These are phyloP conservation scores for Pomacea canaliculata DNA, from an alignment of 2,888 invertebrate genomes.

Conservation along the genomic window DNA sequence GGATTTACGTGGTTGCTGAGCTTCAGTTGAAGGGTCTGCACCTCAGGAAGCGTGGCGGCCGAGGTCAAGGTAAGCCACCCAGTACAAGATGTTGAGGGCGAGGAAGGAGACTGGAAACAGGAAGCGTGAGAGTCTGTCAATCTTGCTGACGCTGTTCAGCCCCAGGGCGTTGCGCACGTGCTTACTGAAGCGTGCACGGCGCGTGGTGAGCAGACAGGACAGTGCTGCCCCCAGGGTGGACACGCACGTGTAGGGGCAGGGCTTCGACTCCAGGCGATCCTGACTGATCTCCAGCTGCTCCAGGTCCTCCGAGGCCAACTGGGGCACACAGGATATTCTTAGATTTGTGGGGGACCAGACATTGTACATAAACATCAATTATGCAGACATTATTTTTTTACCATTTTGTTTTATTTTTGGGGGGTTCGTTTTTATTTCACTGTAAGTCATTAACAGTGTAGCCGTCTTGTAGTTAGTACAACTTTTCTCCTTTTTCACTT, in stretches of 20 bases:
- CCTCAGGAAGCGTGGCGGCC: background rate
- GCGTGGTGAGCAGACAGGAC: constrained; percentile 16
- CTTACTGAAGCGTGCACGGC: constrained; percentile 35
- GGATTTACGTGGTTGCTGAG: no score
- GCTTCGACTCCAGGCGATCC: background rate
- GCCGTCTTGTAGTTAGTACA: no score
- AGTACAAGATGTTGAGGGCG: constrained; percentile 88
- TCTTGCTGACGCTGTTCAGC: constrained; percentile 82
- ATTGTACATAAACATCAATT: no score
- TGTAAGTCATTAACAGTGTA: no score
- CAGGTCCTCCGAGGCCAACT: constrained; percentile 8
- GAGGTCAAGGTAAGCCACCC: constrained; percentile 71
- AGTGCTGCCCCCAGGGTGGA: constrained; percentile 1
- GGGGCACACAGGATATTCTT: no score
- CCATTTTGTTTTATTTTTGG: no score
- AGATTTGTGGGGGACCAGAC: no score
- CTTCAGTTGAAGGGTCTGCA: no score
- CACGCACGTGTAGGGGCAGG: background rate
- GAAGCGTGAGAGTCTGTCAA: constrained; percentile 83
- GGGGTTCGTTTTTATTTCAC: no score
- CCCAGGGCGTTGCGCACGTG: constrained; percentile 43
- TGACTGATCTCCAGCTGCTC: constrained; percentile 17
- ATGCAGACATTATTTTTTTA: no score
- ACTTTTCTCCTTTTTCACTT: no score
- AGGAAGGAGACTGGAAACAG: constrained; percentile 88